phyloP scores from a whole-genome alignment of 2,888 invertebrate species.

The Tillus elongatus region DNA sequence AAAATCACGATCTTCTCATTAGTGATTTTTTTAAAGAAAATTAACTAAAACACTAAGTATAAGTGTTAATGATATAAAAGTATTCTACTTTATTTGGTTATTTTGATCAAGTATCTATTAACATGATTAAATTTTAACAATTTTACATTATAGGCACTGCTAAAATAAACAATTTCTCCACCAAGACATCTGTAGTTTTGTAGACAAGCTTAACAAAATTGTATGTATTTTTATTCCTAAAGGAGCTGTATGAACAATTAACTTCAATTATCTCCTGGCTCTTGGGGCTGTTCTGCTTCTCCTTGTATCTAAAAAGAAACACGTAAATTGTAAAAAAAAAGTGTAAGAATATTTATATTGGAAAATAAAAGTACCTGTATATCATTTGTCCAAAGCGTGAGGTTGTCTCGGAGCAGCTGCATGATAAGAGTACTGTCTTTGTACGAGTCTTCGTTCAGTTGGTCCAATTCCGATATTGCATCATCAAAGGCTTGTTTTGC shows the following conservation, averaged over 20 bases:
- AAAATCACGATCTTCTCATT: no score
- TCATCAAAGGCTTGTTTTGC: conserved; percentile 99
- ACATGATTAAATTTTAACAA: conserved; percentile 40
- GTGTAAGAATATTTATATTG: no score
- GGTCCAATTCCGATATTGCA: conserved; percentile 99
- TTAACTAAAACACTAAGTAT: no score
- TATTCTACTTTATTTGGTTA: no score
- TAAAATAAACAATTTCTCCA: conserved; percentile 44
- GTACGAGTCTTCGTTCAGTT: conserved; percentile 99
- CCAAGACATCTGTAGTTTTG: conserved; percentile 39
- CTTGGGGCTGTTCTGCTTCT: conserved; percentile 92
- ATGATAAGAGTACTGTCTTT: conserved; percentile 99
- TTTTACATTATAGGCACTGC: conserved; percentile 44
- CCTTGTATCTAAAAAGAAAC: conserved; percentile 45
- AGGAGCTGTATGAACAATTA: conserved; percentile 43
- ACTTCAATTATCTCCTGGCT: conserved; percentile 77
- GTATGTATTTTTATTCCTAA: conserved; percentile 45
- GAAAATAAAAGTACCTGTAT: conserved; percentile 59
- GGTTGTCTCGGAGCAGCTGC: conserved; percentile 97
- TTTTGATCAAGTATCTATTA: no score
- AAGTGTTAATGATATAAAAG: no score
- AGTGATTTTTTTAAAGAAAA: no score
- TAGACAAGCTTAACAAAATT: conserved; percentile 45
- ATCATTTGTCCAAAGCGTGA: conserved; percentile 92
- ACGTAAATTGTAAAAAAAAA: no score